Evolutionary conservation across 2,888 invertebrate genomes (phyloP).

Genomic region (Tinea semifulvella): DNA sequence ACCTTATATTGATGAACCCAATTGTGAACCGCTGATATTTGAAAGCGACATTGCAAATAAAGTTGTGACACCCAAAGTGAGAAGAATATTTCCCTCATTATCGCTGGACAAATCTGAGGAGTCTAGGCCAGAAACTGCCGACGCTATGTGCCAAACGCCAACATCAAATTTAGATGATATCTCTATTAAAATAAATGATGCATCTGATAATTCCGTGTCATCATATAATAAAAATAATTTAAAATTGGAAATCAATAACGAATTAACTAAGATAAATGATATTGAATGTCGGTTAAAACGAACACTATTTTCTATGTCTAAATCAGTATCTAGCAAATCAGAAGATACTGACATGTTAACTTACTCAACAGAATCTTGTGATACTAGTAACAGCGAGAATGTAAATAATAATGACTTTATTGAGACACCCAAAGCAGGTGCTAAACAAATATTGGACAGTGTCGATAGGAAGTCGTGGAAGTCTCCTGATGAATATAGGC

Average conservation of each 20-base stretch:
- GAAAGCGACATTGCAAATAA: slow-evolving; percentile 43
- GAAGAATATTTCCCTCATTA: slow-evolving; percentile 51
- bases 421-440: slow-evolving; percentile 32
- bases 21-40: slow-evolving; percentile 52
- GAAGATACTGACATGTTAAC: slow-evolving; percentile 50
- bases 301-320: slow-evolving; percentile 41
- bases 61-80: slow-evolving; percentile 46
- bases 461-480: slow-evolving; percentile 70
- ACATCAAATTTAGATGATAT: slow-evolving; percentile 31
- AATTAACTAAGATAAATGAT: slow-evolving; percentile 34
- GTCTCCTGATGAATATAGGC: slow-evolving; percentile 73
- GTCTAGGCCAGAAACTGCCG: slow-evolving; percentile 38
- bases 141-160: slow-evolving; percentile 51
- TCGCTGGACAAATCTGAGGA: slow-evolving; percentile 47
- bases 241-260: slow-evolving; percentile 36
- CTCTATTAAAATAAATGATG: background rate
- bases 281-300: slow-evolving; percentile 44
- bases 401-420: slow-evolving; percentile 19
- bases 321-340: slow-evolving; percentile 42
- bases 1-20: slow-evolving; percentile 57
- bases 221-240: slow-evolving; percentile 32
- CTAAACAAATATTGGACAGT: slow-evolving; percentile 43
- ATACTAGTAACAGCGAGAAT: slow-evolving; percentile 25
- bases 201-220: background rate
- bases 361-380: slow-evolving; percentile 44